These are phyloP conservation scores for Drosophila pachea DNA, from an alignment of 1,140 invertebrate genomes.

Conservation along the genomic window DNA sequence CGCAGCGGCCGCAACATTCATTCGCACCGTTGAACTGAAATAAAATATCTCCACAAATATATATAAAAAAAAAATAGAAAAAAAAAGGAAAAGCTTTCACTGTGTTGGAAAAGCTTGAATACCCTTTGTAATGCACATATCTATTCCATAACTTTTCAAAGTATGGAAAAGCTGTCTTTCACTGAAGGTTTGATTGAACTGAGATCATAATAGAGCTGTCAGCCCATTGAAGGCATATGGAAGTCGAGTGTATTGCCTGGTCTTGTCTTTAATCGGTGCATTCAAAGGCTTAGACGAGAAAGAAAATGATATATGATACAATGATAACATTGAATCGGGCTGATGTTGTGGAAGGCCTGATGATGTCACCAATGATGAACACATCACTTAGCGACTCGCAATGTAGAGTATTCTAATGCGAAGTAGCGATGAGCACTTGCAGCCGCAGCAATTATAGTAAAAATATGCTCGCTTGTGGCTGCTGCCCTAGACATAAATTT, in stretches of 20 bases:
- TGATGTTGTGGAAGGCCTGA: too few species aligned
- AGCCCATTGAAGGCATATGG: too few species aligned
- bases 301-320: too few species aligned
- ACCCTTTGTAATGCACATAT: neutral
- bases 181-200: too few species aligned
- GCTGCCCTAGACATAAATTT: conserved; percentile 73
- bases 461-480: conserved; percentile 44
- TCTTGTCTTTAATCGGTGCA: too few species aligned
- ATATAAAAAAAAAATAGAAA: conserved; percentile 17
- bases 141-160: neutral
- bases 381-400: neutral
- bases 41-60: conserved; percentile 54
- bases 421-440: conserved; percentile 11
- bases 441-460: conserved; percentile 45
- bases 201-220: too few species aligned
- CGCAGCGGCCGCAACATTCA: conserved; percentile 35
- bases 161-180: too few species aligned
- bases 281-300: too few species aligned
- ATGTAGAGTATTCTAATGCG: neutral
- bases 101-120: neutral
- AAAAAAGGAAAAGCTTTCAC: neutral
- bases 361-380: too few species aligned
- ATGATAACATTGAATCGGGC: too few species aligned
- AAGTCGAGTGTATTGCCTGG: too few species aligned
- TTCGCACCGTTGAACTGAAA: conserved; percentile 46